Evolutionary conservation across 2,888 invertebrate genomes (phyloP).

Genomic region (Eupithecia abbreviata): DNA sequence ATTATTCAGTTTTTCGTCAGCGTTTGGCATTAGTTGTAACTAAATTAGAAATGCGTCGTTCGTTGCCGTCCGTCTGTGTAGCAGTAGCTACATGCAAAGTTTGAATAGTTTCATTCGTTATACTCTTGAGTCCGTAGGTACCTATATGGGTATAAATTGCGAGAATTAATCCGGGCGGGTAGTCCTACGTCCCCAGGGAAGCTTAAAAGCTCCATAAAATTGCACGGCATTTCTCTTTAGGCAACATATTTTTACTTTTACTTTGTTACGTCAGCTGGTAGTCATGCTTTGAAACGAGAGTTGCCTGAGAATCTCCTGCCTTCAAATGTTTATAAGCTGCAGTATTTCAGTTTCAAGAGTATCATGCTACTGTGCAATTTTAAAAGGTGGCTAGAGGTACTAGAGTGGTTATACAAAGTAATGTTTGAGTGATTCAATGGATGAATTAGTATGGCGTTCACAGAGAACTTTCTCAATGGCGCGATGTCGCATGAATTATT

Average conservation of each 20-base stretch:
- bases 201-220: conserved; percentile 53
- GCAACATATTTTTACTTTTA: conserved; percentile 22
- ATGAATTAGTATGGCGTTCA: conserved; percentile 80
- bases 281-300: conserved; percentile 25
- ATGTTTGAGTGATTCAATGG: conserved; percentile 70
- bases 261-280: conserved; percentile 24
- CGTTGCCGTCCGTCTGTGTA: background rate
- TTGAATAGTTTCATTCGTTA: conserved; percentile 65
- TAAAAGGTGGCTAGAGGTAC: conserved; percentile 38
- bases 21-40: conserved; percentile 11
- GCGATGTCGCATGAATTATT: conserved; percentile 80
- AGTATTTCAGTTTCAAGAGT: conserved; percentile 25
- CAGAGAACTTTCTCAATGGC: conserved; percentile 82
- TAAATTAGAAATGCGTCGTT: conserved; percentile 3
- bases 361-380: conserved; percentile 37
- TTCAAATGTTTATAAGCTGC: conserved; percentile 17
- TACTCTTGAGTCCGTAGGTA: conserved; percentile 69
- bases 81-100: conserved; percentile 6
- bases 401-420: conserved; percentile 52
- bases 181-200: conserved; percentile 60
- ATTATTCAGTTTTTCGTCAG: conserved; percentile 11
- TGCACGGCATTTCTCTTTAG: conserved; percentile 51
- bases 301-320: conserved; percentile 14
- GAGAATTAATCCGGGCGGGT: conserved; percentile 73
- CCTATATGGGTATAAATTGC: conserved; percentile 68